A percentile compares a stretch with the other conserved stretches of the same genome.
These are phyloP conservation scores for Tamias sibiricus DNA, from an alignment of 2,113 vertebrate genomes.

Conservation along the genomic window DNA sequence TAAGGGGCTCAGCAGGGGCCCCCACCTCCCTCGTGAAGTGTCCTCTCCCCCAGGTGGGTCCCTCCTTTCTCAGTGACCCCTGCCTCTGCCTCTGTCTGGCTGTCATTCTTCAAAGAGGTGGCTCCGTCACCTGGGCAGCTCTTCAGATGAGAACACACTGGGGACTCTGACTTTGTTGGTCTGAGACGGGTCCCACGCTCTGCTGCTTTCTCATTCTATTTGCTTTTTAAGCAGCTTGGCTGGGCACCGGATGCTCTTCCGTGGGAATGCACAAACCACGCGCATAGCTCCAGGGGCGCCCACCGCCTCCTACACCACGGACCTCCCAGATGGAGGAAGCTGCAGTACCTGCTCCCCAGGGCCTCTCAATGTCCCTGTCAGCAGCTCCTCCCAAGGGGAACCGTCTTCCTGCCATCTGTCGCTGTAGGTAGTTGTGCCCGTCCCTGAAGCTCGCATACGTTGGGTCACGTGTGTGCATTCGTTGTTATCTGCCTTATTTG, in stretches of 20 bases:
- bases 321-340: not conserved
- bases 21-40: too few relatives aligned
- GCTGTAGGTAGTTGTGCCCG: not conserved
- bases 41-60: too few relatives aligned
- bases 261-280: not conserved
- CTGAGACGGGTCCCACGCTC: not conserved
- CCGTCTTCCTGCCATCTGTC: not conserved
- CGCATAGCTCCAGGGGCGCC: too few relatives aligned
- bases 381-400: not conserved
- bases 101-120: not conserved
- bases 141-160: not conserved
- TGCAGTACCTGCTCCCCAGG: rapidly evolving
- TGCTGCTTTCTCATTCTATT: not conserved
- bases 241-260: too few relatives aligned
- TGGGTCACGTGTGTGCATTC: rapidly evolving
- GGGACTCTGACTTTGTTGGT: not conserved
- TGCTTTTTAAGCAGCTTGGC: too few relatives aligned
- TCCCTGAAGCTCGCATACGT: not conserved
- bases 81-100: not conserved
- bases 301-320: too few relatives aligned
- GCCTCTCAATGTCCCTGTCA: not conserved
- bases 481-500: not conserved
- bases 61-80: not conserved
- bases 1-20: not conserved
- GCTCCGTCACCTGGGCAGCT: too few relatives aligned